phyloP scores from a whole-genome alignment of 2,888 invertebrate genomes.

The Lycia hirtaria region DNA sequence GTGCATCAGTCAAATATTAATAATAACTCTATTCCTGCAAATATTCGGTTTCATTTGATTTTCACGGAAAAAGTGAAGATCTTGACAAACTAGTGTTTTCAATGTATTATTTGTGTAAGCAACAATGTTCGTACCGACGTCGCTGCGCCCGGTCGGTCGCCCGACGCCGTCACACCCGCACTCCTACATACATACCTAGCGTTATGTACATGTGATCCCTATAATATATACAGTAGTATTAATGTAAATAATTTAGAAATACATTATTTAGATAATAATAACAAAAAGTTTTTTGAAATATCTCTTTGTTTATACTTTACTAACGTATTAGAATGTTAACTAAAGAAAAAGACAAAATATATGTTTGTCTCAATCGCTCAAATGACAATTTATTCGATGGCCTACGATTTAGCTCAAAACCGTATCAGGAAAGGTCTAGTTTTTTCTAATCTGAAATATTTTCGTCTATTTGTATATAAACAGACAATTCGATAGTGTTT shows the following conservation, averaged over 20 bases:
- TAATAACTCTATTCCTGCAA: too few relatives aligned
- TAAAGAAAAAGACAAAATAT: slow-evolving; percentile 21
- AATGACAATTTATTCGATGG: slow-evolving; percentile 27
- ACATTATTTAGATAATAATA: slow-evolving; percentile 14
- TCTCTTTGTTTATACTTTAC: slow-evolving; percentile 29
- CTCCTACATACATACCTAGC: not conserved
- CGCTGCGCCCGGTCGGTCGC: too few relatives aligned
- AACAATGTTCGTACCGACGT: too few relatives aligned
- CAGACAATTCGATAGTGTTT: slow-evolving; percentile 24
- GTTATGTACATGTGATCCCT: slow-evolving; percentile 34
- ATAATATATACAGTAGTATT: slow-evolving; percentile 13
- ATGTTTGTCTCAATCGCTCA: slow-evolving; percentile 29
- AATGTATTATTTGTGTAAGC: too few relatives aligned
- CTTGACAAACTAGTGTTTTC: too few relatives aligned
- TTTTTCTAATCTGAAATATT: slow-evolving; percentile 32
- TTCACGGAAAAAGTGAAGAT: too few relatives aligned
- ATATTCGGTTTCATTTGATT: too few relatives aligned
- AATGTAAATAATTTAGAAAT: slow-evolving; percentile 28
- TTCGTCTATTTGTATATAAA: slow-evolving; percentile 32
- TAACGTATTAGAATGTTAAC: slow-evolving; percentile 25
- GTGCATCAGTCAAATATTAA: too few relatives aligned
- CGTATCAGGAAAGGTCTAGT: slow-evolving; percentile 33
- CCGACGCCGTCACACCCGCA: slow-evolving; percentile 1
- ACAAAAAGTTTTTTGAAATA: slow-evolving; percentile 32
- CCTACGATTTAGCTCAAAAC: slow-evolving; percentile 41